Conservation (phyloP, 2,797 vertebrate species). For the Oceanodroma leucorhoa region DNA sequence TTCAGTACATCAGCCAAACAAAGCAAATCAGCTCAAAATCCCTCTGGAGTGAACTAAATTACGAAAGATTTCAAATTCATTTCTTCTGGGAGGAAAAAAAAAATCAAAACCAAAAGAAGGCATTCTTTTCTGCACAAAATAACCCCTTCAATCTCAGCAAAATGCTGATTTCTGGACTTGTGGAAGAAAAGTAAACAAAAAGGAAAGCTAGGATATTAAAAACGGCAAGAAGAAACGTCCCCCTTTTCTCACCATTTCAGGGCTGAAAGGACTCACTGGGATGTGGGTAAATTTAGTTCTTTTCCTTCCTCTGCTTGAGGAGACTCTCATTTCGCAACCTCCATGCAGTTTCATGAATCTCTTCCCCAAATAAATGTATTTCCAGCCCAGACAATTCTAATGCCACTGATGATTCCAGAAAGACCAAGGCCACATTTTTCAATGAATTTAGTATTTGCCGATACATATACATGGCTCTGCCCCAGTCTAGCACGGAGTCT, state of each 20-base stretch:
- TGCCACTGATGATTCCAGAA: neutral
- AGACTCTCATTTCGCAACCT: neutral
- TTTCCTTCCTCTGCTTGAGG: neutral
- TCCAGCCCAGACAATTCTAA: neutral
- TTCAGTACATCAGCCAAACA: neutral
- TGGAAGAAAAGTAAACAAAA: neutral
- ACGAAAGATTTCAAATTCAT: neutral
- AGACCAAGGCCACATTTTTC: neutral
- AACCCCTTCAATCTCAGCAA: neutral
- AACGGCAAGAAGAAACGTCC: neutral
- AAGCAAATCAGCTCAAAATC: conserved; percentile 8
- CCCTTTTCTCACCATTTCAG: neutral
- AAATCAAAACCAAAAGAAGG: neutral
- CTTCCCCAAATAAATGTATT: neutral
- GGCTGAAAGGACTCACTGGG: neutral
- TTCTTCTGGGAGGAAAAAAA: neutral
- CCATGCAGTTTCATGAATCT: neutral
- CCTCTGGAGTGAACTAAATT: neutral
- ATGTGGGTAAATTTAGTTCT: neutral
- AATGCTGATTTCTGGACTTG: neutral
- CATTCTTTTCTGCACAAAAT: neutral
- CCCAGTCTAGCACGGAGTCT: neutral
- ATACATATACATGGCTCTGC: neutral
- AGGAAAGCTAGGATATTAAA: neutral
- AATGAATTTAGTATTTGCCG: neutral